Base-by-base conservation (phyloP, 2,888 invertebrate species). In the Aporophyla lueneburgensis region DNA sequence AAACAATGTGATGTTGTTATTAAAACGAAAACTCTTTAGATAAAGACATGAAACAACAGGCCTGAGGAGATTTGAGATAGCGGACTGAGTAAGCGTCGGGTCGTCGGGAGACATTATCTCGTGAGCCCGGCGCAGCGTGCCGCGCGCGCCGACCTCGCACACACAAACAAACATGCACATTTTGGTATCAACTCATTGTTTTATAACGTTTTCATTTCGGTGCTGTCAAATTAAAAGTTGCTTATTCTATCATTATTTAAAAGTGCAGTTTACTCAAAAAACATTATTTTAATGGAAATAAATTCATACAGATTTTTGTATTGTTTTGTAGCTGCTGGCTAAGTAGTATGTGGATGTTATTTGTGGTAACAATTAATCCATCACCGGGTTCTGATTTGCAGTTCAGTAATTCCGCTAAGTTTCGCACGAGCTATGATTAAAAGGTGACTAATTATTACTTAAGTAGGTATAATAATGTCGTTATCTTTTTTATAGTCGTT, bases 1-100 rank as follows among this genome's bases (percentile, higher is more conserved):
- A 96, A 96, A 96, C 94, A 96, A 84, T 90, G 89, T 90, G 89
- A 84, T 92, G 92, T 92, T 94, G 91, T 94, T 95, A 92, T 94
- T 93, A 94, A 93, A 94, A 93, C 92, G 89, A 91, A 92, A 91
- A 89, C 90, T 89, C 90, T 91, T 90, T 90, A 87, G 94, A 96
- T 96, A 96, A 96, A 95, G 94, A 94, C 89, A 92, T 95, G 89
- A 89, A 90, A 93, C 91, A 91, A 93, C 92, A 92, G 89, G 89
- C 80, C 87, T 89, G 89, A 88, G 86, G 91, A 94, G 94, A 94
- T 94, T 91, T 90, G 74, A 94, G 95, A 95, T 95, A 96, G 91
- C 87, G 90, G 89, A 84, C 88, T 91, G 87, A 89, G 88, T 83
- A 86, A 86, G 88, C 88, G 88, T 81, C 87, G 86, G 77, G 61